Conservation (phyloP, 2,113 vertebrate species). For the Alces alces region DNA sequence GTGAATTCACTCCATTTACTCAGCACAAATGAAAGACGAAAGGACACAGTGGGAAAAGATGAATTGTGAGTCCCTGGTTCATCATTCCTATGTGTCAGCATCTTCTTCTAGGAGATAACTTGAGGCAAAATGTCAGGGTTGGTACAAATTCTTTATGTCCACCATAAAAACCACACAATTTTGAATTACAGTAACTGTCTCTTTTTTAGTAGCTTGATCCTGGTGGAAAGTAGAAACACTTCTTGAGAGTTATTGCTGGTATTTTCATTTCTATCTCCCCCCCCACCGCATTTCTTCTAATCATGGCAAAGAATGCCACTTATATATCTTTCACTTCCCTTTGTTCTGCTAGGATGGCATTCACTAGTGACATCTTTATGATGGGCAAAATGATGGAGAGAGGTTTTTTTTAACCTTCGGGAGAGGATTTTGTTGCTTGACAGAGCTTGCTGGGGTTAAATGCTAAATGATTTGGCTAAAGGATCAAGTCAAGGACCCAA, state of each 20-base stretch:
- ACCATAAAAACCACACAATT: neutral
- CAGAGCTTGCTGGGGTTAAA: neutral
- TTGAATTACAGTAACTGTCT: constrained; percentile 11
- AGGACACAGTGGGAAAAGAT: neutral
- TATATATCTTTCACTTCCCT: neutral
- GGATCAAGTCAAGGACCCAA: neutral
- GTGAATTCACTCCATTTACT: neutral
- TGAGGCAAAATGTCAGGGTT: neutral
- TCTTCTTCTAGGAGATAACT: neutral
- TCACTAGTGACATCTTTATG: neutral
- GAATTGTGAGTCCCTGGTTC: neutral
- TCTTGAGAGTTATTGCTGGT: neutral
- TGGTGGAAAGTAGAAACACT: neutral
- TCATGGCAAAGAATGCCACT: neutral
- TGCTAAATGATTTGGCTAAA: neutral
- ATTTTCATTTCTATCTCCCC: neutral
- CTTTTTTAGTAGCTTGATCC: constrained; percentile 9
- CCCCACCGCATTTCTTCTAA: neutral
- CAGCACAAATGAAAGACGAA: neutral
- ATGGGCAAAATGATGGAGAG: neutral
- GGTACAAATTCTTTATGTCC: neutral
- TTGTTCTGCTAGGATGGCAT: neutral
- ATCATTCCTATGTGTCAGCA: neutral
- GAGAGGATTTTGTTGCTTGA: neutral
- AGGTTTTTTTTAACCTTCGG: neutral